Evolutionary conservation across 2,113 vertebrate genomes (phyloP), one percentile per base, ranked within the genome.

Genomic region (Arenaria interpres): DNA sequence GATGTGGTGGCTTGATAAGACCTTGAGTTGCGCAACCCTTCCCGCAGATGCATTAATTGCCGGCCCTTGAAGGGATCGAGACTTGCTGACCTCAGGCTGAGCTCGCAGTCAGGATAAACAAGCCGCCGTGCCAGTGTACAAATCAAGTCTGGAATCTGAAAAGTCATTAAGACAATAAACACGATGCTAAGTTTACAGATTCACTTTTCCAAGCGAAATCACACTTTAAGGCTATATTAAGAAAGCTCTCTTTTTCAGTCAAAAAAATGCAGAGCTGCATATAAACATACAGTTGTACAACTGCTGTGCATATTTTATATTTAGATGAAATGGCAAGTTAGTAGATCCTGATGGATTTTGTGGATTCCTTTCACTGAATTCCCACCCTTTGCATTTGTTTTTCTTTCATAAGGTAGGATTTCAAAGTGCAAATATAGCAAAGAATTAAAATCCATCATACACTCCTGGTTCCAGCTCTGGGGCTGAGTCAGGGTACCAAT

Each of bases 151-250:
- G 76, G 84, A 94, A 96, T 96, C 0, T 89, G 73, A 94, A 93
- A 93, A 95, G 79, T 87, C 86, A 93, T 93, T 96, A 92, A 96
- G 90, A 92, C 83, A 96, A 94, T 95, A 95, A 96, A 95, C 79
- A 95, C 37, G 66, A 94, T 66, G 60, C 57, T 93, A 86, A 88
- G 86, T 96, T 94, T 95, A 90, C 60, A 92, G 85, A 96, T 93
- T 74, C 72, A 89, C 80, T 95, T 96, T 90, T 96, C 83, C 57
- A 93, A 92, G 83, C 4, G 25, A 90, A 97, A 81, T 96, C 88
- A 85, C 86, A 90, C 88, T 96, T 96, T 18, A 51, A 56, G 56
- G 68, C 76, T 92, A 90, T 93, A 92, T 93, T 92, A 84, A 92
- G 89, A 96, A 95, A 90, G 19, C 43, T 72, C 37, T 94, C 69